Base-by-base conservation (phyloP, 2,888 invertebrate species). In the Epiblema foenella region DNA sequence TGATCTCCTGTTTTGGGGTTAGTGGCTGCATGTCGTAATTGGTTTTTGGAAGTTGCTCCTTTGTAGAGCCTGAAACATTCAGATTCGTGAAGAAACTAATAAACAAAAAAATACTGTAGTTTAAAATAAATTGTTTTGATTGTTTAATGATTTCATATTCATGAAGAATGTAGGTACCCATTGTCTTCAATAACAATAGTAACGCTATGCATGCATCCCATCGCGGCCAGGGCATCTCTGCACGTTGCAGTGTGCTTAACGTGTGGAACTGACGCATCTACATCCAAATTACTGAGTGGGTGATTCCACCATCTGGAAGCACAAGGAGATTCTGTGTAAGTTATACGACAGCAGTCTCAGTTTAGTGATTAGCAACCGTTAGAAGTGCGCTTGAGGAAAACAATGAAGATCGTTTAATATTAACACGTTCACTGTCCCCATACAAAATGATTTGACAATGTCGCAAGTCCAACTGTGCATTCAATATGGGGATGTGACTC, bases 291-390 rank as follows among this genome's bases (percentile, higher is more conserved):
- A 0, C 81, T 76, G 73, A 85, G 78, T 18, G 93, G 89, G 10
- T 93, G 88, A 75, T 95, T 93, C 96, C 96, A 97, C 98, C 98
- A 98, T 95, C 97, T 96, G 79, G 20, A 79, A 84, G 20, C 12
- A 57, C 56, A 63, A 18, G 4, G 1, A 24, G 10, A 15, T n/a
- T 8, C 46, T n/a, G 7, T 46, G n/a, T 49, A 51, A 2, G 17
- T 18, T 9, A 18, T 51, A 33, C 17, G 51, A 18, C 18, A 10
- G 10, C 10, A 11, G 18, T 17, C 51, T 18, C 18, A 18, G 51
- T 12, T 42, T 42, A 42, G 42, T 15, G 7, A 42, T 5, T 46
- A n/a, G 15, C n/a, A 46, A 46, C n/a, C n/a, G n/a, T 46, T n/a
- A 46, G 5, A n/a, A 8, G 5, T n/a, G 46, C 8, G n/a, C 33